A percentile compares a stretch with the other conserved stretches of the same genome.
These are phyloP conservation scores for Microchirus variegatus DNA, from an alignment of 2,797 vertebrate species.

Conservation along the genomic window DNA sequence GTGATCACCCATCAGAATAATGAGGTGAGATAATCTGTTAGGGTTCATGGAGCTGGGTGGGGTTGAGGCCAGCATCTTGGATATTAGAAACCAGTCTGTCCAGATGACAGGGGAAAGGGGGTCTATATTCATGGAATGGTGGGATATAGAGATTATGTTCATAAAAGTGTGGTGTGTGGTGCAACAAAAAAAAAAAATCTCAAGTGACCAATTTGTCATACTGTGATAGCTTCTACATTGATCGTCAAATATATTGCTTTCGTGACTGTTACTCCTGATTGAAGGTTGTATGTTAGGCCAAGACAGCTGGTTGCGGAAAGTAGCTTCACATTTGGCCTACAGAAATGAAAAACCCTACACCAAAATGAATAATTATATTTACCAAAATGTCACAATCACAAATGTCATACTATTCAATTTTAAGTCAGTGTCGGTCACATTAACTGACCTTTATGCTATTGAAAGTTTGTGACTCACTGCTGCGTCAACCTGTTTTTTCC, in stretches of 20 bases:
- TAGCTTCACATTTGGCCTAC: too few species aligned
- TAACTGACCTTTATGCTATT: conserved; percentile 3
- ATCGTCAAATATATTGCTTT: background rate
- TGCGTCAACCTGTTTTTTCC: conserved; percentile 4
- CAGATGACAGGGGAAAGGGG: conserved; percentile 54
- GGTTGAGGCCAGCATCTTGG: conserved; percentile 47
- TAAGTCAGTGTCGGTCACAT: background rate
- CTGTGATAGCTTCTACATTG: conserved; percentile 25
- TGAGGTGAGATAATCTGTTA: conserved; percentile 75
- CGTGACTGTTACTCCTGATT: background rate
- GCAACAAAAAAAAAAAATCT: conserved; percentile 30
- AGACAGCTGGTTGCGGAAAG: too few species aligned
- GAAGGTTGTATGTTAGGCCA: too few species aligned
- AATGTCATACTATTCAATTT: background rate
- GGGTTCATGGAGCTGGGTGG: conserved; percentile 60
- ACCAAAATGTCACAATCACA: too few species aligned
- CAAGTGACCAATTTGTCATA: conserved; percentile 18
- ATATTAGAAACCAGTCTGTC: conserved; percentile 53
- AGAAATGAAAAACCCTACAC: too few species aligned
- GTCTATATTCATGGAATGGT: conserved; percentile 37
- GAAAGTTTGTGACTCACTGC: background rate
- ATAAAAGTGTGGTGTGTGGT: conserved; percentile 48
- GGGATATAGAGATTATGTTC: conserved; percentile 64
- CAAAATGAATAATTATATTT: too few species aligned
- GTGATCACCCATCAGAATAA: conserved; percentile 64